phyloP scores from a whole-genome alignment of 2,113 vertebrate species.

The Fukomys damarensis region DNA sequence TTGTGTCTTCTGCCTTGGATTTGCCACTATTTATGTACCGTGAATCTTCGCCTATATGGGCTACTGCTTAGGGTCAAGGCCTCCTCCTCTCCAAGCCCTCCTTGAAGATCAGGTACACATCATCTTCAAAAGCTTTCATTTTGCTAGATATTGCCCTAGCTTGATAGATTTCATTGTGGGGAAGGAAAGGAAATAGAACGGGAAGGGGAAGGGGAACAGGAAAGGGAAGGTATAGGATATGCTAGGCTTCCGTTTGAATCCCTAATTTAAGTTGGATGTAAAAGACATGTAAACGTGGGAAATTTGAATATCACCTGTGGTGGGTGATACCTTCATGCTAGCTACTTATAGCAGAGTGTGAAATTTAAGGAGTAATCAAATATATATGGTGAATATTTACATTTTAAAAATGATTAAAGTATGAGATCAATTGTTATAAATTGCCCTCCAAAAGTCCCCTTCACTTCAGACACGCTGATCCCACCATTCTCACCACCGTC shows the following conservation, averaged over 20 bases:
- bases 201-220: background rate
- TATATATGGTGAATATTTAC: background rate
- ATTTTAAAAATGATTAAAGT: background rate
- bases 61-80: background rate
- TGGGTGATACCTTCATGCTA: background rate
- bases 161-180: background rate
- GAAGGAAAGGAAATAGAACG: background rate
- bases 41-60: background rate
- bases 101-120: accelerated
- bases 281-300: background rate
- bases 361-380: background rate
- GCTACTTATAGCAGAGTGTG: background rate
- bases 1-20: background rate
- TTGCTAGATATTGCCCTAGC: background rate
- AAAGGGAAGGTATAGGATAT: background rate
- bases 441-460: background rate
- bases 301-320: background rate
- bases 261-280: background rate
- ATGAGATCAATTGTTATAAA: background rate
- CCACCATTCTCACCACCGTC: background rate
- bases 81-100: background rate
- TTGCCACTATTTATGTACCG: background rate
- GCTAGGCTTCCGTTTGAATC: background rate
- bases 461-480: background rate
- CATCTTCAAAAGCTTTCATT: background rate